Evolutionary conservation across 2,113 vertebrate genomes (phyloP), one percentile per base, ranked within the genome.

Genomic region (Etheostoma cragini): DNA sequence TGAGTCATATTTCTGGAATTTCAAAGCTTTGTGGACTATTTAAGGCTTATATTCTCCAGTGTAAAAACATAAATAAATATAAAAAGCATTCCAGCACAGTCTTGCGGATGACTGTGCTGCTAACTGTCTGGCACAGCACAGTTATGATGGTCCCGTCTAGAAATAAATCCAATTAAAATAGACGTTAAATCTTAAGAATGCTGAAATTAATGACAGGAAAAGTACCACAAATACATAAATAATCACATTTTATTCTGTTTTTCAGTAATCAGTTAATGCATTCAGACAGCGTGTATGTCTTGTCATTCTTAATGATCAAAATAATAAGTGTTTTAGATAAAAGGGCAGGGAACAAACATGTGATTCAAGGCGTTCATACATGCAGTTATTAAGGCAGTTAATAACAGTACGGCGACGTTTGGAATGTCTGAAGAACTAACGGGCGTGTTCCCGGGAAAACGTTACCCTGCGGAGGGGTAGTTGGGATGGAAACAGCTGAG

Each of bases 161-260:
- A 63, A 62, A 68, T 16, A 62, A 26, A 19, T 15, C 8, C 1
- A 19, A 15, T 10, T 12, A 5, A 33, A 52, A 58, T 1, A 24
- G 14, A 50, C 10, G 38, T 11, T 12, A 0, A 1, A 45, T 35
- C 5, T 1, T 0, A 33, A 73, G 8, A 26, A 16, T 22, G 5
- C 15, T 24, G 6, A 38, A 42, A 60, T 15, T 1, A 71, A 67
- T 12, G 22, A 62, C 21, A 10, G 17, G 42, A 58, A 46, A 77
- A 26, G 3, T 5, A 4, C 19, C 11, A 19, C 16, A 45, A 52
- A 26, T 6, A 30, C 26, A 26, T 33, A 65, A 65, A 26, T 35
- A 65, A 65, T 64, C 8, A 33, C 8, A 19, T 38, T 79, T 82
- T 58, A 81, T 78, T 86, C 12, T 46, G n/a, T 49, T 60, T 38